Evolutionary conservation across 2,797 vertebrate species (phyloP).

Genomic region (Pampus argenteus): DNA sequence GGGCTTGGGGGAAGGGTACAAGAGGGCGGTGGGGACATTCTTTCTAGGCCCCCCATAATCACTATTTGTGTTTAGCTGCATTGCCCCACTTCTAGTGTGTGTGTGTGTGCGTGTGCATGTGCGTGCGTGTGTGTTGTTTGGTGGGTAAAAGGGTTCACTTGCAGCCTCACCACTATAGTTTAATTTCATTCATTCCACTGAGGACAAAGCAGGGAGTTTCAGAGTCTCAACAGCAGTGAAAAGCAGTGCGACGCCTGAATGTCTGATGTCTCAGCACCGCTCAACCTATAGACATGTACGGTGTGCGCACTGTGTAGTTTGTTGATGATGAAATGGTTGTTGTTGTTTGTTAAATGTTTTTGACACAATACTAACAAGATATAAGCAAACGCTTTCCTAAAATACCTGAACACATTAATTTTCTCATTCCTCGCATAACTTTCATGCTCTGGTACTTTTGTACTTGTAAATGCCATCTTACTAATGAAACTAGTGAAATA

Average conservation of each 20-base stretch:
- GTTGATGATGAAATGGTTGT: neutral
- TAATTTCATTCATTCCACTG: constrained; percentile 70
- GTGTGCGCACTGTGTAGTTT: neutral
- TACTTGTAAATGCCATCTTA: no score
- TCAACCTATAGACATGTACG: neutral
- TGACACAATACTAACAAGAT: no score
- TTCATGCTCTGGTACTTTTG: no score
- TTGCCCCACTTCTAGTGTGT: constrained; percentile 70
- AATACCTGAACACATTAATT: no score
- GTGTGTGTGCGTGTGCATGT: constrained; percentile 42
- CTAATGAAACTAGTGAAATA: no score
- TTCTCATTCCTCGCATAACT: no score
- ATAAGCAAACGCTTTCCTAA: no score
- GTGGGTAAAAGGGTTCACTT: constrained; percentile 59
- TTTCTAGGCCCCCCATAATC: constrained; percentile 75
- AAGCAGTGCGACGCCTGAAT: constrained; percentile 76
- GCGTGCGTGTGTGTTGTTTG: constrained; percentile 36
- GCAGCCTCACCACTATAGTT: constrained; percentile 60
- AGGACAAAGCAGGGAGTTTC: constrained; percentile 71
- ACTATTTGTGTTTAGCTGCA: constrained; percentile 74
- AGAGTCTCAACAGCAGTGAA: constrained; percentile 50
- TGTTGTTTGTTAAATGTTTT: neutral
- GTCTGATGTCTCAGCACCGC: constrained; percentile 65
- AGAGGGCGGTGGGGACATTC: constrained; percentile 65
- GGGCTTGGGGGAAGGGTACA: constrained; percentile 67